Conservation (phyloP, 2,888 invertebrate species). For the Limnephilus auricula region DNA sequence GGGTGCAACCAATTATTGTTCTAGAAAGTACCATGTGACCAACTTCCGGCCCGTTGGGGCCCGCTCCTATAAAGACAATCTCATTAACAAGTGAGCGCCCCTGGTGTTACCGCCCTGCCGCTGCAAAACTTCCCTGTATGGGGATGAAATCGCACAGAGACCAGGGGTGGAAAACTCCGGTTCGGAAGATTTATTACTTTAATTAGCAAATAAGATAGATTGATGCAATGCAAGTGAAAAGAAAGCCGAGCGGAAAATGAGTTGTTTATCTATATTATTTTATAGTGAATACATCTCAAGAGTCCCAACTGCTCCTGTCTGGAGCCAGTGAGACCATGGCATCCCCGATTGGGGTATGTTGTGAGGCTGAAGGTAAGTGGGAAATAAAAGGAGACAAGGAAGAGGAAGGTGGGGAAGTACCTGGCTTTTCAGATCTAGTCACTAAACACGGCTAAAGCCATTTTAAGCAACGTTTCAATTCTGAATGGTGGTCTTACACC, state of each 20-base stretch:
- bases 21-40: not conserved
- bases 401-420: too few species aligned
- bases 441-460: too few species aligned
- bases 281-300: too few species aligned
- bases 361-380: too few species aligned
- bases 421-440: too few species aligned
- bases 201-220: not conserved
- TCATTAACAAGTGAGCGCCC: conserved; percentile 13
- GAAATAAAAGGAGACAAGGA: too few species aligned
- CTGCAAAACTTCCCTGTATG: not conserved
- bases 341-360: too few species aligned
- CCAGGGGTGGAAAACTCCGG: not conserved
- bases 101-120: not conserved
- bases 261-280: not conserved
- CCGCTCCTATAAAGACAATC: not conserved
- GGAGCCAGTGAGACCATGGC: too few species aligned
- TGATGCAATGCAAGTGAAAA: not conserved
- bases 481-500: too few species aligned
- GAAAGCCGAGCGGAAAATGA: not conserved
- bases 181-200: not conserved
- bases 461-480: too few species aligned
- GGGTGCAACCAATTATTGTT: not conserved
- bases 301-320: too few species aligned
- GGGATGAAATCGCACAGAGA: not conserved
- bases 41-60: not conserved